Evolutionary conservation across 1,140 invertebrate species (phyloP).

Genomic region (Panagrolaimus sp.): DNA sequence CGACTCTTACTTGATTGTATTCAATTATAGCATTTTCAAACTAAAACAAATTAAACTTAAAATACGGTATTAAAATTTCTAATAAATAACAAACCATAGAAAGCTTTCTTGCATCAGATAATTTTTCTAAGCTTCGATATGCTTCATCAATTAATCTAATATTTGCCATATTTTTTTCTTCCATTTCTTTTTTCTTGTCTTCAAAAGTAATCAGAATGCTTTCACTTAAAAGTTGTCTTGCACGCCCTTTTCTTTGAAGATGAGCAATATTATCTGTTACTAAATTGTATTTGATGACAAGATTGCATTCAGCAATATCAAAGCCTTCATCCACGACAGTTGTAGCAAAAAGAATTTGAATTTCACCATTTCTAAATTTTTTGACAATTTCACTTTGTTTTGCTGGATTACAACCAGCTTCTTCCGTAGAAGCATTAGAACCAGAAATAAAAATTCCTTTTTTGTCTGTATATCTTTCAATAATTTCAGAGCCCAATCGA

Average conservation of each 20-base stretch:
- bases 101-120: no score
- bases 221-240: not conserved
- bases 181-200: not conserved
- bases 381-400: not conserved
- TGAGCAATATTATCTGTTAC: constrained; percentile 58
- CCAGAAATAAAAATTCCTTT: not conserved
- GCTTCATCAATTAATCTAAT: no score
- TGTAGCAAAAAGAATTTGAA: constrained; percentile 63
- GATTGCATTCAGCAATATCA: constrained; percentile 57
- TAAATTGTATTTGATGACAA: constrained; percentile 57
- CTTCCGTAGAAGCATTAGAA: not conserved
- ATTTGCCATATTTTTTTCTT: no score
- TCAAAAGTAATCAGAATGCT: not conserved
- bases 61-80: no score
- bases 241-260: constrained; percentile 54
- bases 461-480: not conserved
- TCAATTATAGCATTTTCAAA: no score
- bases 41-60: no score
- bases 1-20: no score
- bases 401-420: not conserved
- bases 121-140: no score
- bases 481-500: not conserved
- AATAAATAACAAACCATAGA: no score
- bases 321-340: constrained; percentile 59
- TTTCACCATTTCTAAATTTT: not conserved